Percentiles rank a stretch among this genome's conserved stretches.
phyloP scores from a whole-genome alignment of 2,888 invertebrate genomes.

The Alviniconcha strummeri region DNA sequence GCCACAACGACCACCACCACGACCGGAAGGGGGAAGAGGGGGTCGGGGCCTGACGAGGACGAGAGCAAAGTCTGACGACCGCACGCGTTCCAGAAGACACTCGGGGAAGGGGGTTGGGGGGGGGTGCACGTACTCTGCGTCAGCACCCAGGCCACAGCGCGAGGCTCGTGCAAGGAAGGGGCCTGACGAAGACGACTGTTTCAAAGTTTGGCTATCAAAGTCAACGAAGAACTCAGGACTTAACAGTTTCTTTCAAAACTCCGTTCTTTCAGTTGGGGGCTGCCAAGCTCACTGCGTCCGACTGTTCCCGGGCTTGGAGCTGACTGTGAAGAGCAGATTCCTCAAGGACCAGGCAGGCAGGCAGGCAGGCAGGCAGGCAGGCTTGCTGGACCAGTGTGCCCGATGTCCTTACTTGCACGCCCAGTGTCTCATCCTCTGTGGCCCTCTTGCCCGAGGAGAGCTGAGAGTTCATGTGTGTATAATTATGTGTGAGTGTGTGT shows the following conservation, averaged over 20 bases:
- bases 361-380: neutral
- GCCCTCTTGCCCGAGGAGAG: too few species aligned
- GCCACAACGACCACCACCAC: neutral
- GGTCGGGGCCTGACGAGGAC: conserved; percentile 43
- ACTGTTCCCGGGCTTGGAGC: too few species aligned
- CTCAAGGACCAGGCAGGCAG: neutral
- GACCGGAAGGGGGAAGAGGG: conserved; percentile 22
- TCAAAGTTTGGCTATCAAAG: neutral
- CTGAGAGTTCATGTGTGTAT: too few species aligned
- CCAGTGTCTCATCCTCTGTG: too few species aligned
- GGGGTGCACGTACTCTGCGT: neutral
- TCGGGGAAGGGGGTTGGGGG: neutral
- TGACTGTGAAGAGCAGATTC: too few species aligned
- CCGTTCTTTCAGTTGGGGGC: too few species aligned
- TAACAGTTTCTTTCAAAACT: neutral
- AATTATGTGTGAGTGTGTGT: too few species aligned
- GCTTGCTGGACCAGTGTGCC: neutral
- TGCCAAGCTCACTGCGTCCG: too few species aligned
- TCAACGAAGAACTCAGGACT: conserved; percentile 23
- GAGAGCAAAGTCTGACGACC: conserved; percentile 46
- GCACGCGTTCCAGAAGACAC: neutral
- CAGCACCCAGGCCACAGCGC: neutral
- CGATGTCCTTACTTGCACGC: neutral
- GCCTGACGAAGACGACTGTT: neutral
- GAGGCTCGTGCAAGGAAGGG: neutral